Evolutionary conservation across 2,113 vertebrate species (phyloP).

Genomic region (Lophotis ruficrista): DNA sequence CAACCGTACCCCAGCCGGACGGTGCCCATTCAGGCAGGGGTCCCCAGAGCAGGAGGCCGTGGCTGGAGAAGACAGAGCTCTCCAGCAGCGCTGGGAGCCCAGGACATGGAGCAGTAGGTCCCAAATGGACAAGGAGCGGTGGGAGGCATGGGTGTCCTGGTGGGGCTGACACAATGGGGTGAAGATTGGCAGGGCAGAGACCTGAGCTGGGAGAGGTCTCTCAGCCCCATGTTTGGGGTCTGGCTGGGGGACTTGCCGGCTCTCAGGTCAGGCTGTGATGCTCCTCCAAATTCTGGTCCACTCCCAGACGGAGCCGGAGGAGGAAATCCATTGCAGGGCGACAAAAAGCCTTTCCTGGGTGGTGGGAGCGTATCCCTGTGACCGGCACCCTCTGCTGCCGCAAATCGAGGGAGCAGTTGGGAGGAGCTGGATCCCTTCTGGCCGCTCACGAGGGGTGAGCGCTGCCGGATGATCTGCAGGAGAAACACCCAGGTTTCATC

Average conservation of each 20-base stretch:
- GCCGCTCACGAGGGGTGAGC: neutral
- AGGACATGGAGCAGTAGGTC: neutral
- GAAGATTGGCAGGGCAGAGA: neutral
- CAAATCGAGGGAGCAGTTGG: neutral
- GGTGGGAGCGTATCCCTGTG: neutral
- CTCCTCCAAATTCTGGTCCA: neutral
- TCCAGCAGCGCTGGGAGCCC: neutral
- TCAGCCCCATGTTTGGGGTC: neutral
- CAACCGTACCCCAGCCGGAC: neutral
- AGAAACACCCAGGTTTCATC: neutral
- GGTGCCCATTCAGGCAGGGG: neutral
- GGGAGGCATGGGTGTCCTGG: neutral
- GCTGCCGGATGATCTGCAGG: neutral
- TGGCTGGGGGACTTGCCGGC: neutral
- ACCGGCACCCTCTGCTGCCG: neutral
- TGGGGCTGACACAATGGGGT: neutral
- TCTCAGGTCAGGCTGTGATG: neutral
- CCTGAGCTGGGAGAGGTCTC: neutral
- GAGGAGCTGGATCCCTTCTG: neutral
- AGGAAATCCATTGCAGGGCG: neutral
- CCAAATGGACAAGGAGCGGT: neutral
- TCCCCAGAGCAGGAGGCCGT: neutral
- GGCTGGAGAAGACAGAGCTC: neutral
- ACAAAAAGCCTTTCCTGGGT: accelerated
- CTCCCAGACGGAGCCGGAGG: neutral